Evolutionary conservation across 2,113 vertebrate species (phyloP).

Genomic region (Seriola aureovittata): DNA sequence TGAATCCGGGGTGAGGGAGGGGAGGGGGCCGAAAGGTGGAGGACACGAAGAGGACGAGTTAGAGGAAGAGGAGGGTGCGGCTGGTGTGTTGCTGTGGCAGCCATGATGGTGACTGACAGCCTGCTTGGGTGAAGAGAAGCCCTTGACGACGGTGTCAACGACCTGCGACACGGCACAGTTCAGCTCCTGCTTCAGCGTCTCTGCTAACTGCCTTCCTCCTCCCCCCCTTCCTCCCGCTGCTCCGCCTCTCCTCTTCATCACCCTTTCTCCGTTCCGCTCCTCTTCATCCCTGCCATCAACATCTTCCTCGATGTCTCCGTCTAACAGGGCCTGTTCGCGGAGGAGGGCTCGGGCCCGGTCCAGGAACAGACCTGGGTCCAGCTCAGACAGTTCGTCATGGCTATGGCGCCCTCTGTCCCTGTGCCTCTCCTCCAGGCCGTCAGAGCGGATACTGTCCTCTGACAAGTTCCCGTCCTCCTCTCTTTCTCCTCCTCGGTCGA

Average conservation of each 20-base stretch:
- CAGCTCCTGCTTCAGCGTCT: slow-evolving; percentile 98
- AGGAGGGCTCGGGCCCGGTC: slow-evolving; percentile 94
- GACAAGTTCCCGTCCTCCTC: slow-evolving; percentile 97
- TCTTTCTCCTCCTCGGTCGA: slow-evolving; percentile 84
- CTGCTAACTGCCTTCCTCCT: slow-evolving; percentile 92
- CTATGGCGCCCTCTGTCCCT: slow-evolving; percentile 69
- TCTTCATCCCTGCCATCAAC: slow-evolving; percentile 88
- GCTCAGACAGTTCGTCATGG: slow-evolving; percentile 90
- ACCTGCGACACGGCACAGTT: slow-evolving; percentile 98
- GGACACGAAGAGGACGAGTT: slow-evolving; percentile 77
- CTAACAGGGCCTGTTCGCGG: slow-evolving; percentile 90
- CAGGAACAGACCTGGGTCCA: slow-evolving; percentile 95
- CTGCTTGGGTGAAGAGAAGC: slow-evolving; percentile 94
- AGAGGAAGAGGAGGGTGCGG: slow-evolving; percentile 83
- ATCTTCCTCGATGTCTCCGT: slow-evolving; percentile 81
- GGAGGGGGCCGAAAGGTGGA: slow-evolving; percentile 74
- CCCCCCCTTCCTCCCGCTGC: slow-evolving; percentile 86
- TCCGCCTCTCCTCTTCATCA: slow-evolving; percentile 86
- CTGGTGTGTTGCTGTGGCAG: slow-evolving; percentile 83
- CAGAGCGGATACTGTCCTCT: slow-evolving; percentile 96
- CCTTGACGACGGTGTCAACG: slow-evolving; percentile 98
- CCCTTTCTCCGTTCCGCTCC: slow-evolving; percentile 86
- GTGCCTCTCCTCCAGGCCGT: slow-evolving; percentile 88
- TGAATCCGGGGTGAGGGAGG: slow-evolving; percentile 74
- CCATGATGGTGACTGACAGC: slow-evolving; percentile 87